phyloP scores from a whole-genome alignment of 2,888 invertebrate genomes.

The Proisotoma minuta region DNA sequence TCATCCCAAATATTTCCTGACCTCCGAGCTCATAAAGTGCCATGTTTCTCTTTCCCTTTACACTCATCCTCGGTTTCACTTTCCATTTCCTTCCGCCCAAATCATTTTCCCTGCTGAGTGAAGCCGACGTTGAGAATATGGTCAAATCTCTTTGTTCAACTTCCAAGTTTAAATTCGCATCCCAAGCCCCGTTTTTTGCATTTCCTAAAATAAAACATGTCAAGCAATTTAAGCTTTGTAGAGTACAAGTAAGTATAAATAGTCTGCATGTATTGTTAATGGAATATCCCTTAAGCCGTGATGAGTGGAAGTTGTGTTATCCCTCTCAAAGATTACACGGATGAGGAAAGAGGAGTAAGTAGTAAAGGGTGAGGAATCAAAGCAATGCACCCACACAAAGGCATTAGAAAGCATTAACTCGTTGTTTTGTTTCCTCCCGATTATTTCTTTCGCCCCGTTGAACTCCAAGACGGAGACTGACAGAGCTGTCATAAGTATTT shows the following conservation, averaged over 20 bases:
- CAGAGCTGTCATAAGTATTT: too few species aligned
- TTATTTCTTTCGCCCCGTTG: too few species aligned
- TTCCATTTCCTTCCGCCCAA: slow-evolving; percentile 1
- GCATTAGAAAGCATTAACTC: too few species aligned
- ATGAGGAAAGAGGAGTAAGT: neutral
- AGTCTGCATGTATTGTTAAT: neutral
- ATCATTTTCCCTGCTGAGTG: slow-evolving; percentile 10
- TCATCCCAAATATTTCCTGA: too few species aligned
- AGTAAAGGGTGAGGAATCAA: neutral
- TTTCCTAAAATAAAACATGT: slow-evolving; percentile 9
- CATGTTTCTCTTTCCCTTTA: neutral
- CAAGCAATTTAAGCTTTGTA: neutral
- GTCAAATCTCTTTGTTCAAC: neutral
- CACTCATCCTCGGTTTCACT: slow-evolving; percentile 10
- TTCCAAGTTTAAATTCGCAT: slow-evolving; percentile 19
- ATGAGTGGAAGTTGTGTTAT: too few species aligned
- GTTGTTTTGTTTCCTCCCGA: neutral
- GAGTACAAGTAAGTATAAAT: neutral
- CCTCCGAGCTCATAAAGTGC: neutral
- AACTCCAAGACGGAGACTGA: too few species aligned
- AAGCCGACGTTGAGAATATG: slow-evolving; percentile 14
- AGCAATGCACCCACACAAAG: too few species aligned
- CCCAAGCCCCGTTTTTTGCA: too few species aligned
- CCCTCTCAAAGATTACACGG: too few species aligned
- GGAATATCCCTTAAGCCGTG: neutral